phyloP scores from a whole-genome alignment of 2,113 vertebrate species.

The Oncorhynchus mykiss region DNA sequence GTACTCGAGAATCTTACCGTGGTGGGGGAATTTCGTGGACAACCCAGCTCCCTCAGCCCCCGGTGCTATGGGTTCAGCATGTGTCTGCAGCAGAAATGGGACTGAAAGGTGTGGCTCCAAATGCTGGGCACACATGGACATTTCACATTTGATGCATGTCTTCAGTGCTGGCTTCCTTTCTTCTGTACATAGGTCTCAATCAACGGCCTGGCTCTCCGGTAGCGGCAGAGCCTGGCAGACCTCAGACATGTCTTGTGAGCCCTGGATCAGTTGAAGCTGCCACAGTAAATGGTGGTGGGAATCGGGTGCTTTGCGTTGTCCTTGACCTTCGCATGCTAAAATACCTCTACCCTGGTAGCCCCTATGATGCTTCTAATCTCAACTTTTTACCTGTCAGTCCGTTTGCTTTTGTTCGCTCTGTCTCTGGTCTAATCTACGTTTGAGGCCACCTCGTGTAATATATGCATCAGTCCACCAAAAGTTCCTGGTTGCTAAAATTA shows the following conservation, averaged over 20 bases:
- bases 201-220: neutral
- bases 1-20: constrained; percentile 67
- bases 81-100: constrained; percentile 60
- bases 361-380: too few relatives aligned
- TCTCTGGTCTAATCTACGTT: too few relatives aligned
- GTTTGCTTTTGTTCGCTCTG: too few relatives aligned
- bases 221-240: neutral
- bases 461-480: too few relatives aligned
- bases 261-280: too few relatives aligned
- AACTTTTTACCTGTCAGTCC: too few relatives aligned
- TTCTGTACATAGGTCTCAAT: constrained; percentile 68
- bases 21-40: constrained; percentile 58
- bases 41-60: neutral
- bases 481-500: too few relatives aligned
- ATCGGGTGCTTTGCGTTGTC: too few relatives aligned
- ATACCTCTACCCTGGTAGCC: too few relatives aligned
- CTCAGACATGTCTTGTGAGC: neutral
- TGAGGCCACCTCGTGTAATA: too few relatives aligned
- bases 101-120: constrained; percentile 65
- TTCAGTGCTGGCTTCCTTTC: constrained; percentile 54
- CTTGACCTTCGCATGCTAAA: too few relatives aligned
- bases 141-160: constrained; percentile 74
- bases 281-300: too few relatives aligned
- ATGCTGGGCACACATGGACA: constrained; percentile 71
- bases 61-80: constrained; percentile 49